Evolutionary conservation across 2,113 vertebrate species (phyloP).

Genomic region (Microtus montanus): DNA sequence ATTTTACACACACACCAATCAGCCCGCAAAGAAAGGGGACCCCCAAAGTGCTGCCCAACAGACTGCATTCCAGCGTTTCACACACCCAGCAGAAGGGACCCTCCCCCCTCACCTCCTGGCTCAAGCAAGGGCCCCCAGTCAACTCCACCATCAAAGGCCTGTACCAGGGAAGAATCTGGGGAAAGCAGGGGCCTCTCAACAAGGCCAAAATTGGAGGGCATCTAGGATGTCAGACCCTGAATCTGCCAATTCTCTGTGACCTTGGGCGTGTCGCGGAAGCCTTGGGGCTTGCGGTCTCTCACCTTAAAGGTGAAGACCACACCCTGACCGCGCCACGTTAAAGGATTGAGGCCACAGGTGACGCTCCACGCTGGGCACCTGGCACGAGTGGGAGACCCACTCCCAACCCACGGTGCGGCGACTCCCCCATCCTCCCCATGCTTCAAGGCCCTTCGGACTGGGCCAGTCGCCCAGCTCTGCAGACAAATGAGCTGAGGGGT

Average conservation of each 20-base stretch:
- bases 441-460: not conserved
- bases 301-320: not conserved
- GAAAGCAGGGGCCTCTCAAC: not conserved
- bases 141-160: not conserved
- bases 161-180: not conserved
- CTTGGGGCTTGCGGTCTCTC: not conserved
- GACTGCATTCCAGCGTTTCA: not conserved
- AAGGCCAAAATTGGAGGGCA: conserved; percentile 45
- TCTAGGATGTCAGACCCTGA: conserved; percentile 14
- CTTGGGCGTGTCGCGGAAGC: conserved; percentile 53
- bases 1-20: not conserved
- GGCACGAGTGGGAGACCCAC: not conserved
- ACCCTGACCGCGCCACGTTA: not conserved
- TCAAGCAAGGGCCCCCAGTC: not conserved
- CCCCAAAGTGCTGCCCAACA: not conserved
- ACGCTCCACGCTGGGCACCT: not conserved
- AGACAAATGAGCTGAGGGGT: not conserved
- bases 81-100: not conserved
- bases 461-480: not conserved
- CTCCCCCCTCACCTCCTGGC: no score
- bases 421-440: not conserved
- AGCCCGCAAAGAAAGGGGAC: not conserved
- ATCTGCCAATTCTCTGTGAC: conserved; percentile 57
- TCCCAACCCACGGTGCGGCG: rapidly evolving
- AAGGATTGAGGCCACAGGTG: not conserved